These are phyloP conservation scores for Liodrosophila aerea DNA, from an alignment of 2,888 invertebrate genomes.

Conservation along the genomic window DNA sequence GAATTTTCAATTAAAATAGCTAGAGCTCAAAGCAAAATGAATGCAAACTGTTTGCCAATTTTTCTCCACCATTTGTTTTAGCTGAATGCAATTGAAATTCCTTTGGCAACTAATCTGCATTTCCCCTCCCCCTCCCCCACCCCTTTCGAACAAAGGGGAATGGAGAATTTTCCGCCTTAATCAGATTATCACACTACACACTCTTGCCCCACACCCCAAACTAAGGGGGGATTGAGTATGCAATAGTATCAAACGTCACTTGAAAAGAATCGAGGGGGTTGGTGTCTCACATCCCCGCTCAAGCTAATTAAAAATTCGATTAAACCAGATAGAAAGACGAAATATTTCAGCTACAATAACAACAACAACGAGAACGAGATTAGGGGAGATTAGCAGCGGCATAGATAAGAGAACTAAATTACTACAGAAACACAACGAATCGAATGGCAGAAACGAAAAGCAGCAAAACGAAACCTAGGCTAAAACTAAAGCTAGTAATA, in stretches of 20 bases:
- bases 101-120: slow-evolving; percentile 21
- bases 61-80: background rate
- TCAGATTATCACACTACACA: slow-evolving; percentile 61
- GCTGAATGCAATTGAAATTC: slow-evolving; percentile 36
- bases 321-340: slow-evolving; percentile 35
- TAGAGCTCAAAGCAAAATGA: too few species aligned
- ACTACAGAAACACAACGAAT: slow-evolving; percentile 19
- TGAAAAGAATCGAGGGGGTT: background rate
- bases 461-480: slow-evolving; percentile 21
- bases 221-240: too few species aligned
- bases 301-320: slow-evolving; percentile 74
- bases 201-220: background rate
- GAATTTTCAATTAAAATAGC: too few species aligned
- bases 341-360: slow-evolving; percentile 53
- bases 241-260: too few species aligned
- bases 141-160: slow-evolving; percentile 1
- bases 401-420: slow-evolving; percentile 35
- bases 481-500: slow-evolving; percentile 30
- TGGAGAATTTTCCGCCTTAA: slow-evolving; percentile 45
- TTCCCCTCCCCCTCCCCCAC: background rate
- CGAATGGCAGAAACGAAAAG: slow-evolving; percentile 25
- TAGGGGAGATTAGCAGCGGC: too few species aligned
- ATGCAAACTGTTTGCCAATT: background rate
- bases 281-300: slow-evolving; percentile 11
- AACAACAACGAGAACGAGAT: slow-evolving; percentile 43